phyloP scores from a whole-genome alignment of 2,888 invertebrate species.

The Creontiades dilutus region DNA sequence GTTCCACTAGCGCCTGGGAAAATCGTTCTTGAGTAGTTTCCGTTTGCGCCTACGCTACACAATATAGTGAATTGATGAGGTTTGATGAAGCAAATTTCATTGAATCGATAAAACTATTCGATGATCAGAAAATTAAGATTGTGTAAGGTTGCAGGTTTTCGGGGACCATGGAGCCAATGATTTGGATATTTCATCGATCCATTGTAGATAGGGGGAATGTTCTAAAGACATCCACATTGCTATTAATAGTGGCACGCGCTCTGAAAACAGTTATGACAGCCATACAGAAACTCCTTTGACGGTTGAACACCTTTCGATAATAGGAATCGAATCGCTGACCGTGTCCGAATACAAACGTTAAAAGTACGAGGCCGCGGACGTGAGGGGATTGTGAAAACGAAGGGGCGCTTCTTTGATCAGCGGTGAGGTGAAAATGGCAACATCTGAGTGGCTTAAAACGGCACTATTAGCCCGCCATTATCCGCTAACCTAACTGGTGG shows the following conservation, averaged over 20 bases:
- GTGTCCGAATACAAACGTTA: slow-evolving; percentile 39
- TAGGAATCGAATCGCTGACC: slow-evolving; percentile 39
- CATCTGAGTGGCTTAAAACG: slow-evolving; percentile 16
- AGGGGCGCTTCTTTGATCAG: slow-evolving; percentile 28
- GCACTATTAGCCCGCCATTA: background rate
- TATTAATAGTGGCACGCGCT: slow-evolving; percentile 8
- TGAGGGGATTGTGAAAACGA: background rate
- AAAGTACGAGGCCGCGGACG: background rate
- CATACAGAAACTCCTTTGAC: background rate
- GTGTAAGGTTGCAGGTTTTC: too few species aligned
- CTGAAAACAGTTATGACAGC: background rate
- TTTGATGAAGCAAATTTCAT: too few species aligned
- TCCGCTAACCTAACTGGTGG: background rate
- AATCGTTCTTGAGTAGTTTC: too few species aligned
- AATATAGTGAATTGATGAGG: too few species aligned
- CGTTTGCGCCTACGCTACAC: too few species aligned
- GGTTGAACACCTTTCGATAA: slow-evolving; percentile 19
- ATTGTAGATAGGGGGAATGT: background rate
- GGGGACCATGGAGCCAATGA: too few species aligned
- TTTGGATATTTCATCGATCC: too few species aligned
- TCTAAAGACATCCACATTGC: background rate
- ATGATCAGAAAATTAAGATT: too few species aligned
- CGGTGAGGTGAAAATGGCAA: background rate
- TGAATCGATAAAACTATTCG: too few species aligned
- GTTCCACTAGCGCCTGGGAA: too few species aligned